Base-by-base conservation (phyloP, 2,888 invertebrate species). In the Dichetophora obliterata region DNA sequence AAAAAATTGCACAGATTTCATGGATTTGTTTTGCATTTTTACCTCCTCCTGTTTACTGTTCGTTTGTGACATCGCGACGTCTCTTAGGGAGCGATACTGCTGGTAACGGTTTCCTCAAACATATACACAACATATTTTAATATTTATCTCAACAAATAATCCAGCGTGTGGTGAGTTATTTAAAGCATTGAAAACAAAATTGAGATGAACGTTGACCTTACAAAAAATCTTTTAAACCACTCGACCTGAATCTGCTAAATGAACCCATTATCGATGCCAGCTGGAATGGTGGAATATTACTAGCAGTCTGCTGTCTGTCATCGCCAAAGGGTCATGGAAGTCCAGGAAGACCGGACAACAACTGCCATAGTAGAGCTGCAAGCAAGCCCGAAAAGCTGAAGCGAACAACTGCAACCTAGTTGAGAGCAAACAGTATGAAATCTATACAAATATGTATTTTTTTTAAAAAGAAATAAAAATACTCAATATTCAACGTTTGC, bases 361-460 rank as follows among this genome's bases (percentile, higher is more conserved):
- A 43, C 43, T 43, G 43, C 14, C 43, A 43, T 11, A 11, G 14
- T 43, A 74, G 11, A 34, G 34, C 37, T 50, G 61, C 63, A 16
- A 54, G n/a, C 74, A 66, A 50, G 65, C 37, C 43, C 11, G 43
- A 43, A 43, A 22, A 50, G 63, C 73, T 50, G 61, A 63, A 61
- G 31, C 63, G 52, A 66, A 37, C 74, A 34, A 72, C 31, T 27
- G 75, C 57, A 59, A 71, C 69, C 73, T n/a, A 71, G 50, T 75
- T 73, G 74, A 75, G 83, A 85, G 83, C 83, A 86, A 87, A 87
- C 86, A 87, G 86, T 87, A 87, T 87, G 86, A 87, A 87, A 86
- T 86, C 84, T 85, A 85, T 86, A 86, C 85, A 84, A 86, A 83
- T 85, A 82, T 82, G 84, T 81, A 81, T 78, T 81, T 81, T 81